phyloP scores from a whole-genome alignment of 2,888 invertebrate species.

The Chymomyza amoena region DNA sequence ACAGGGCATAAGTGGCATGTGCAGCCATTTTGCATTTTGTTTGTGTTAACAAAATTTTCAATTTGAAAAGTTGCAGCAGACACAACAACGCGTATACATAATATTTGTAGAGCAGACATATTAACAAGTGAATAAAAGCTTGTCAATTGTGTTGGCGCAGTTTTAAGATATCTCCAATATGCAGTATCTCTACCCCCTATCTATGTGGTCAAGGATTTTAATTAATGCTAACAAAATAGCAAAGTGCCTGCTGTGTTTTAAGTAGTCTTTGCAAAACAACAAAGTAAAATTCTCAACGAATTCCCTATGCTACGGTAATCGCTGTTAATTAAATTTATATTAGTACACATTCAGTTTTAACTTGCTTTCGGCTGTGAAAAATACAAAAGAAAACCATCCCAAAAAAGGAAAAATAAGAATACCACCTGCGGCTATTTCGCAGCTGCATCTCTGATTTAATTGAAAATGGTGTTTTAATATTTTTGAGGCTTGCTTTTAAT shows the following conservation, averaged over 20 bases:
- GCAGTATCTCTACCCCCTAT: neutral
- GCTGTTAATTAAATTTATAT: constrained; percentile 41
- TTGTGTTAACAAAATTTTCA: constrained; percentile 46
- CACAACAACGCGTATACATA: neutral
- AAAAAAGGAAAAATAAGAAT: constrained; percentile 1
- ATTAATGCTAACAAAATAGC: neutral
- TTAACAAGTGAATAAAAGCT: neutral
- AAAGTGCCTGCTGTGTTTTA: neutral
- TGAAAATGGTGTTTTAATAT: constrained; percentile 44
- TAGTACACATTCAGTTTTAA: constrained; percentile 13
- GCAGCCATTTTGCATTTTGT: constrained; percentile 9
- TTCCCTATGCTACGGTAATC: neutral
- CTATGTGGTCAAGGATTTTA: neutral
- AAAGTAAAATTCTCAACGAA: neutral
- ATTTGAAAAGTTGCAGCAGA: constrained; percentile 37
- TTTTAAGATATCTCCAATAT: neutral
- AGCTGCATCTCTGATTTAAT: constrained; percentile 44
- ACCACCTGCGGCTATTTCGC: constrained; percentile 28
- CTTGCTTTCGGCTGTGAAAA: constrained; percentile 5
- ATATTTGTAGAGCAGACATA: neutral
- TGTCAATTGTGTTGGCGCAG: neutral
- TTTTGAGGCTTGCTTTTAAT: constrained; percentile 45
- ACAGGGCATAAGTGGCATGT: constrained; percentile 7
- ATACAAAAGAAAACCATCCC: neutral
- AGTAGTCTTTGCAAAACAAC: neutral